Evolutionary conservation across 2,797 vertebrate species (phyloP).

Genomic region (Hyperoplus lanceolatus): DNA sequence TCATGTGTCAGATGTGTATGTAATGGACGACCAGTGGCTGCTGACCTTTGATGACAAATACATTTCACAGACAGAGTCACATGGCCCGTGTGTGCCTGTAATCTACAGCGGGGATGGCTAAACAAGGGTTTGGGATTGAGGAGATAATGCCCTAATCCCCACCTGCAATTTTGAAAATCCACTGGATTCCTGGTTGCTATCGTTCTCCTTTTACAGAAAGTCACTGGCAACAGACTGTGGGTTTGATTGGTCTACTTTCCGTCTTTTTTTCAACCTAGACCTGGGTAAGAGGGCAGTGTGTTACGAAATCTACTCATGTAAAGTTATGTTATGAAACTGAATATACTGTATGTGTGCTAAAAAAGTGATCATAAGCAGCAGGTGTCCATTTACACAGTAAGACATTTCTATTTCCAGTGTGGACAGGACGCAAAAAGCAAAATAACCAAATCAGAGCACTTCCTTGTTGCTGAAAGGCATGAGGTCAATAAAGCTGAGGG

Average conservation of each 20-base stretch:
- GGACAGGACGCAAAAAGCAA: too few species aligned
- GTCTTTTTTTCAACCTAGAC: background rate
- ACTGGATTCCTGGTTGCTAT: slow-evolving; percentile 10
- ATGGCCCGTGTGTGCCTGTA: slow-evolving; percentile 34
- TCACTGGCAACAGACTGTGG: background rate
- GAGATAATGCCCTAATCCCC: slow-evolving; percentile 61
- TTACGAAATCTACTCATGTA: too few species aligned
- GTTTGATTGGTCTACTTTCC: background rate
- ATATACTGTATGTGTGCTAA: too few species aligned
- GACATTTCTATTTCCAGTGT: too few species aligned
- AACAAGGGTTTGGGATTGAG: slow-evolving; percentile 42
- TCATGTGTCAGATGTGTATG: slow-evolving; percentile 48
- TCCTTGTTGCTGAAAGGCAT: too few species aligned
- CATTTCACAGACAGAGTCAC: slow-evolving; percentile 29
- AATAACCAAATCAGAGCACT: too few species aligned
- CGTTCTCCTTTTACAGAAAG: background rate
- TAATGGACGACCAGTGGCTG: slow-evolving; percentile 12
- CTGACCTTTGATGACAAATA: slow-evolving; percentile 57
- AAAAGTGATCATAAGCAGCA: too few species aligned
- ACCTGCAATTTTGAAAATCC: slow-evolving; percentile 57
- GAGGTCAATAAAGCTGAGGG: too few species aligned
- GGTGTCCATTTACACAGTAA: too few species aligned
- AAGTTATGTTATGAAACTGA: too few species aligned
- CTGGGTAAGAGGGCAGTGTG: background rate
- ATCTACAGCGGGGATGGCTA: slow-evolving; percentile 57